Evolutionary conservation across 2,113 vertebrate species (phyloP).

Genomic region (Vulpes ferrilata): DNA sequence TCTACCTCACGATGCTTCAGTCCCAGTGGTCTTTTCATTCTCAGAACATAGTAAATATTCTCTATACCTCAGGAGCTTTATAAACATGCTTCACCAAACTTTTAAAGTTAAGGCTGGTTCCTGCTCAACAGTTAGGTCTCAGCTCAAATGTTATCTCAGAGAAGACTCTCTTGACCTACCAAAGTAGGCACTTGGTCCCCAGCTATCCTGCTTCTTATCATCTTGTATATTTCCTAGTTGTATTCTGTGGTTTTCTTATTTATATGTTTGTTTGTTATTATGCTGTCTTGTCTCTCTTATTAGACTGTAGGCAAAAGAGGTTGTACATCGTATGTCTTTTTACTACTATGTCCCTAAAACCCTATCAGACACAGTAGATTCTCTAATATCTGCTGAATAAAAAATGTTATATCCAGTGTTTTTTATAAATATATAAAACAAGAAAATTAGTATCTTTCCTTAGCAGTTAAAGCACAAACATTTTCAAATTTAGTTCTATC

Average conservation of each 20-base stretch:
- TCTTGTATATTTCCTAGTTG: background rate
- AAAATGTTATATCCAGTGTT: background rate
- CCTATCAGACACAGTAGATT: background rate
- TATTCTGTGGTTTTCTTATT: background rate
- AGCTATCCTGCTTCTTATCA: background rate
- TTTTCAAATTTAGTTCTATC: slow-evolving; percentile 40
- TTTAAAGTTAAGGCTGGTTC: background rate
- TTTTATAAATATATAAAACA: slow-evolving; percentile 33
- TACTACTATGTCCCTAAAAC: background rate
- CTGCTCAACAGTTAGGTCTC: background rate
- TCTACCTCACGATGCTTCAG: background rate
- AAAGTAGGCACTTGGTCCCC: too few relatives aligned
- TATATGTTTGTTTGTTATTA: background rate
- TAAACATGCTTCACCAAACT: background rate
- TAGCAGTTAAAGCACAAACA: background rate
- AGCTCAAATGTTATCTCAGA: background rate
- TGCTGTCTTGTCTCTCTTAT: background rate
- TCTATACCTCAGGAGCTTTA: background rate
- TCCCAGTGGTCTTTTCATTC: background rate
- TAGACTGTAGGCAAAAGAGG: background rate
- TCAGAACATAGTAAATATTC: background rate
- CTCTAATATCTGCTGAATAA: background rate
- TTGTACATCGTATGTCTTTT: background rate
- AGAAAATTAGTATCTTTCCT: background rate
- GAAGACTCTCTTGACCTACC: background rate